These are phyloP conservation scores for Mylabris sibirica DNA, from an alignment of 2,888 invertebrate genomes.

Conservation along the genomic window DNA sequence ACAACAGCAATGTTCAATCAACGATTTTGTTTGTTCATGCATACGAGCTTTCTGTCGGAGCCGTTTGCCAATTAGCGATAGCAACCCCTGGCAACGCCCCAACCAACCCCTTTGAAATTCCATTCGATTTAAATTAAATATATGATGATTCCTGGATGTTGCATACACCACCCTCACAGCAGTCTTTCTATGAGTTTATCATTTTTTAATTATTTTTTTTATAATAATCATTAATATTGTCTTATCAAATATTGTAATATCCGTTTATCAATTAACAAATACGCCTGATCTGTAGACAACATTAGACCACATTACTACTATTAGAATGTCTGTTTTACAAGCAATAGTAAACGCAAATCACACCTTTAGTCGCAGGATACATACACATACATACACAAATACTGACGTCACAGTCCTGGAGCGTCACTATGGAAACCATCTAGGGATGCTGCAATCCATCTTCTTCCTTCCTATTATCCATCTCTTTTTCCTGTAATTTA, in stretches of 20 bases:
- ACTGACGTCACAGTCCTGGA: constrained; percentile 56
- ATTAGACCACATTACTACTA: background rate
- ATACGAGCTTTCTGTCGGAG: constrained; percentile 38
- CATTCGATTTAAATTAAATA: constrained; percentile 42
- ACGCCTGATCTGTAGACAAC: constrained; percentile 18
- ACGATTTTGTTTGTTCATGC: constrained; percentile 43
- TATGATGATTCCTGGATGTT: constrained; percentile 36
- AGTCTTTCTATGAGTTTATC: constrained; percentile 23
- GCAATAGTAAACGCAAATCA: constrained; percentile 31
- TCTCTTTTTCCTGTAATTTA: constrained; percentile 55
- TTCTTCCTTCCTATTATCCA: constrained; percentile 52
- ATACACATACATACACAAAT: constrained; percentile 44
- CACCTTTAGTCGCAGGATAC: constrained; percentile 51
- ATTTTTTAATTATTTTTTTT: constrained; percentile 2
- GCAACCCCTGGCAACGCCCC: constrained; percentile 40
- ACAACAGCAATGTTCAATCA: constrained; percentile 34
- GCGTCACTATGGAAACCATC: constrained; percentile 58
- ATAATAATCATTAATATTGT: background rate
- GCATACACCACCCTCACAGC: background rate
- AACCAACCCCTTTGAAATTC: constrained; percentile 39
- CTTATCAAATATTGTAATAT: background rate
- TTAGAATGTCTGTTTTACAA: constrained; percentile 2
- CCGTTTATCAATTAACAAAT: constrained; percentile 17
- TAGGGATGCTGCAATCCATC: constrained; percentile 58
- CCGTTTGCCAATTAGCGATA: constrained; percentile 45